Evolutionary conservation across 2,797 vertebrate genomes (phyloP).

Genomic region (Melanotaenia parkinsoni): DNA sequence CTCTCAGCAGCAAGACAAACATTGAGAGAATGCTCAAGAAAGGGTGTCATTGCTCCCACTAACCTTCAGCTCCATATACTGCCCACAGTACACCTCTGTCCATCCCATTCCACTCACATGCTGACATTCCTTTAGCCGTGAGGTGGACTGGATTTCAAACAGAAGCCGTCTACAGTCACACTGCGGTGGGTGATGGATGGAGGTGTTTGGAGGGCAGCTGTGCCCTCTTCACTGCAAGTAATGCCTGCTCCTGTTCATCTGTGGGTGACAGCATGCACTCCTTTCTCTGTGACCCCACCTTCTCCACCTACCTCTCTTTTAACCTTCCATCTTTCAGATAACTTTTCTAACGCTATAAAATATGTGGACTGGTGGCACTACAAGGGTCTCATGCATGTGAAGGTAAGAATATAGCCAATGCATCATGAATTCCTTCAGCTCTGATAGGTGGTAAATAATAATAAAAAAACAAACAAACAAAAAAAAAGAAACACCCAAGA

Average conservation of each 20-base stretch:
- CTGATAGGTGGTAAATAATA: constrained; percentile 24
- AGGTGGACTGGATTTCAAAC: constrained; percentile 31
- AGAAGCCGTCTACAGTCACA: constrained; percentile 43
- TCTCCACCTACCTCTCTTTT: constrained; percentile 51
- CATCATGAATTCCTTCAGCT: constrained; percentile 5
- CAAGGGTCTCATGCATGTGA: constrained; percentile 6
- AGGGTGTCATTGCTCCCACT: constrained; percentile 4
- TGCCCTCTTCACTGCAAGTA: constrained; percentile 28
- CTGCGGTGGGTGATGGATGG: constrained; percentile 74
- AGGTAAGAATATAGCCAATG: constrained; percentile 27
- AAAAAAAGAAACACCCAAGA: constrained; percentile 1
- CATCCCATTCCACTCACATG: constrained; percentile 3
- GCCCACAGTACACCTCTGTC: constrained; percentile 9
- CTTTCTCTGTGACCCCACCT: constrained; percentile 40
- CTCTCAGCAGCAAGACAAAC: background rate
- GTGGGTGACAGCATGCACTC: constrained; percentile 16
- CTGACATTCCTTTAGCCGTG: constrained; percentile 32
- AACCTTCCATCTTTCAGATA: constrained; percentile 52
- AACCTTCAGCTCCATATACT: constrained; percentile 31
- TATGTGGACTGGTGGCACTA: background rate
- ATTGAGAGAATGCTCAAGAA: background rate
- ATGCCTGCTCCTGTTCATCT: background rate
- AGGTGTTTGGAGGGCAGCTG: constrained; percentile 67
- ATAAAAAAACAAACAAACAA: no score
- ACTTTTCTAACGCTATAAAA: constrained; percentile 22